Evolutionary conservation across 2,113 vertebrate species (phyloP).

Genomic region (Nothoprocta perdicaria): DNA sequence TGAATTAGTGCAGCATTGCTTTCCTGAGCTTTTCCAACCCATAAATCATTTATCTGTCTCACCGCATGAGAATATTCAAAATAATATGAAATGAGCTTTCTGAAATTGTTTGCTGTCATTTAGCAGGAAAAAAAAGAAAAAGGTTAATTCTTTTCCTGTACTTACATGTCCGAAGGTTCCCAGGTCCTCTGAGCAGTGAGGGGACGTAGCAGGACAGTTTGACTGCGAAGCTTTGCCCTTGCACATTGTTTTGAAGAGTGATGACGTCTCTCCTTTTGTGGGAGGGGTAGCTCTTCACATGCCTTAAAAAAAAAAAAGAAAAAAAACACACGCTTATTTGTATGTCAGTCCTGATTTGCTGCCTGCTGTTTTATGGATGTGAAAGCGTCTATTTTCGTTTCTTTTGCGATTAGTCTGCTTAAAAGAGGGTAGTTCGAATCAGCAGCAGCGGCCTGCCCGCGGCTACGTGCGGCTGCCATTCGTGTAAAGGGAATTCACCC

Average conservation of each 20-base stretch:
- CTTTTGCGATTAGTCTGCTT: conserved; percentile 37
- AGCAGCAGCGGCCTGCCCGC: not conserved
- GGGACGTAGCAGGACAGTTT: conserved; percentile 28
- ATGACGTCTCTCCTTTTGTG: conserved; percentile 71
- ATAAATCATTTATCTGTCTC: not conserved
- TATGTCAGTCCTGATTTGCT: conserved; percentile 38
- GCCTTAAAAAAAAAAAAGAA: conserved; percentile 26
- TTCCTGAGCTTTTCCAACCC: not conserved
- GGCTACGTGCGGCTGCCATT: conserved; percentile 31
- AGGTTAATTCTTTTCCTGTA: conserved; percentile 26
- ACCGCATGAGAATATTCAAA: not conserved
- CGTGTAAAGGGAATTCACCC: conserved; percentile 59
- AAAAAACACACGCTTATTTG: not conserved
- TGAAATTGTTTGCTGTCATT: not conserved
- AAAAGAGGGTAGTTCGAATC: conserved; percentile 7
- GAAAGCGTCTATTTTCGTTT: conserved; percentile 71
- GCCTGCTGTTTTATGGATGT: conserved; percentile 71
- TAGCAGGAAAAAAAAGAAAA: not conserved
- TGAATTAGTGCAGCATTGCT: not conserved
- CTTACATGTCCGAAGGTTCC: conserved; percentile 71
- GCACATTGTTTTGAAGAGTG: conserved; percentile 73
- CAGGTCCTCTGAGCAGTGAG: conserved; percentile 27
- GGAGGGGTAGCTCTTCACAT: conserved; percentile 58
- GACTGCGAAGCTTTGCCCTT: conserved; percentile 44
- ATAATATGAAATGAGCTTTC: not conserved